These are phyloP conservation scores for Chaetops frenatus DNA, from an alignment of 2,113 vertebrate genomes.

Conservation along the genomic window DNA sequence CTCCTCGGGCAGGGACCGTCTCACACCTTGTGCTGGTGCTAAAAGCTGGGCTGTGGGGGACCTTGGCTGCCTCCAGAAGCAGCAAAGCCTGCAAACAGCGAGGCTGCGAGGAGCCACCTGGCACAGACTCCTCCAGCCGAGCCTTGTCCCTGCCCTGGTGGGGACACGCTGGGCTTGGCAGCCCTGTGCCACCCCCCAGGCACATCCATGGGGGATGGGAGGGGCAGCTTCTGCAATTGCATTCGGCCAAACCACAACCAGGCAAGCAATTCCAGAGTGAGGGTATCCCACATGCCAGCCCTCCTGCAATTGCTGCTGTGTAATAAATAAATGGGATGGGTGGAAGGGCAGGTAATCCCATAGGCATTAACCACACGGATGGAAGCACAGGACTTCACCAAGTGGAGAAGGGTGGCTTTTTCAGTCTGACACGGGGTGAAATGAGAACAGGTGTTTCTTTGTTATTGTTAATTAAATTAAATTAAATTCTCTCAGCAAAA, in stretches of 20 bases:
- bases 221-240: not conserved
- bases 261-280: not conserved
- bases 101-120: not conserved
- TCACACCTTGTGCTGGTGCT: not conserved
- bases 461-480: not conserved
- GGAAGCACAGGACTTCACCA: not conserved
- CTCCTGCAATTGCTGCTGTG: not conserved
- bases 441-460: not conserved
- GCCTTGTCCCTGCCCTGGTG: not conserved
- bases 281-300: not conserved
- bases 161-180: not conserved
- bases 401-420: not conserved
- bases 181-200: not conserved
- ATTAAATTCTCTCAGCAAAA: not conserved
- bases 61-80: not conserved
- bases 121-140: not conserved
- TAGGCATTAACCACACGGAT: not conserved
- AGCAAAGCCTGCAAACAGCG: not conserved
- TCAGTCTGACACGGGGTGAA: not conserved
- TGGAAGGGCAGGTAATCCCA: not conserved
- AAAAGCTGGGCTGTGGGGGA: not conserved
- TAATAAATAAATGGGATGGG: not conserved
- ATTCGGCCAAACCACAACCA: not conserved
- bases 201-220: fast-evolving
- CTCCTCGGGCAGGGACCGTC: not conserved